phyloP scores from a whole-genome alignment of 2,888 invertebrate species.

The Meta bourneti region DNA sequence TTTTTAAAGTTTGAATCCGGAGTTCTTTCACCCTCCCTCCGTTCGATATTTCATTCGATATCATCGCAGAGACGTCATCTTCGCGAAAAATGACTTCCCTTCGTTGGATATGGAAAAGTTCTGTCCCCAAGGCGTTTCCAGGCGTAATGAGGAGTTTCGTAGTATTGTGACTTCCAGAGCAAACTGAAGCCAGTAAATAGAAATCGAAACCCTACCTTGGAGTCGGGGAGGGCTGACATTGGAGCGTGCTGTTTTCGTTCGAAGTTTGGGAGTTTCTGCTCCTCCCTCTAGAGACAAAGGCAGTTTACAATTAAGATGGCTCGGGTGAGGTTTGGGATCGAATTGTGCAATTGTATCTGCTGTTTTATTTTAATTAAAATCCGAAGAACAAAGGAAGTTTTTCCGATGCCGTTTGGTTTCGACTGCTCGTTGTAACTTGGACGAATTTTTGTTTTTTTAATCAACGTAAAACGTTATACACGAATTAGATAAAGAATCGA shows the following conservation, averaged over 20 bases:
- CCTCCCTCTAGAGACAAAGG: not conserved
- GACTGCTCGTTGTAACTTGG: not conserved
- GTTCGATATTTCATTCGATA: slow-evolving; percentile 25
- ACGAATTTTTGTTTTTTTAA: not conserved
- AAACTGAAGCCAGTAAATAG: not conserved
- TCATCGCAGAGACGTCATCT: not conserved
- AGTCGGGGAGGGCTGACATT: too few species aligned
- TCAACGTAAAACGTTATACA: too few species aligned
- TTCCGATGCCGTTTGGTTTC: not conserved
- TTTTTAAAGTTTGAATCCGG: not conserved
- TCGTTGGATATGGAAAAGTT: slow-evolving; percentile 14
- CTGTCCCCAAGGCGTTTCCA: not conserved
- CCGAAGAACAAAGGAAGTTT: not conserved
- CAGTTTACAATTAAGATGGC: not conserved
- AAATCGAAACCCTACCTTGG: not conserved
- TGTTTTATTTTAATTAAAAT: not conserved
- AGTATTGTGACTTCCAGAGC: slow-evolving; percentile 2
- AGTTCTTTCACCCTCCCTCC: not conserved
- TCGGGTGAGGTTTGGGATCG: not conserved
- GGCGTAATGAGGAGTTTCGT: not conserved
- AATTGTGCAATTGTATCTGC: not conserved
- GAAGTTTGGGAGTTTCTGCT: too few species aligned
- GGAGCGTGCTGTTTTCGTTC: not conserved
- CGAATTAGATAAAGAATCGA: too few species aligned
- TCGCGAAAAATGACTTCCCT: not conserved